Conservation (phyloP, 1,140 invertebrate genomes). For the Drosophila neocordata region DNA sequence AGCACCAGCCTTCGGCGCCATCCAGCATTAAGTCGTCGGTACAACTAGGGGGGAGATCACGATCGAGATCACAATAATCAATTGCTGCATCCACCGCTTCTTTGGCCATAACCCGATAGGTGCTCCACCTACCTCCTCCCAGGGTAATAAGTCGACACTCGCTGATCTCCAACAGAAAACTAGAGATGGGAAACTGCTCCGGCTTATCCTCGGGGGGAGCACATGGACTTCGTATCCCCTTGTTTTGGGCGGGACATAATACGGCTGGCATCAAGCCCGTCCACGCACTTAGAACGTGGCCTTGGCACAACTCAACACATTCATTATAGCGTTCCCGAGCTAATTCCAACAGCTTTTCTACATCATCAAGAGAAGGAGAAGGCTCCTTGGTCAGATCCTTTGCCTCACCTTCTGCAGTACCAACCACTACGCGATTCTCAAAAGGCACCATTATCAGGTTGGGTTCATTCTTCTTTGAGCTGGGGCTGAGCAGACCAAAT, state of each 20-base stretch:
- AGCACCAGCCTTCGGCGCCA: slow-evolving; percentile 42
- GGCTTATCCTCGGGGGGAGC: not conserved
- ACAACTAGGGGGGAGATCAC: slow-evolving; percentile 28
- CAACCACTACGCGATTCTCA: slow-evolving; percentile 40
- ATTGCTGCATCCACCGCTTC: slow-evolving; percentile 59
- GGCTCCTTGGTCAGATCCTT: not conserved
- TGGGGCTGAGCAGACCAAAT: slow-evolving; percentile 50
- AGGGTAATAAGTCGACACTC: slow-evolving; percentile 45
- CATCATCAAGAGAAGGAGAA: slow-evolving; percentile 6
- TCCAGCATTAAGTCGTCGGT: slow-evolving; percentile 43
- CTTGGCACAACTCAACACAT: slow-evolving; percentile 28
- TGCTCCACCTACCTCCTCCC: slow-evolving; percentile 56
- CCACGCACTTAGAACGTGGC: slow-evolving; percentile 62
- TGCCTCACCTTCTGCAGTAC: slow-evolving; percentile 6
- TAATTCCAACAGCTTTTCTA: slow-evolving; percentile 31
- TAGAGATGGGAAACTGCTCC: not conserved
- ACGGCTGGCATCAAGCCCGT: slow-evolving; percentile 41
- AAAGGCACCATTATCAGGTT: slow-evolving; percentile 58
- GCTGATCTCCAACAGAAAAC: slow-evolving; percentile 56
- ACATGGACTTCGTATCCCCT: not conserved
- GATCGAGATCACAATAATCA: slow-evolving; percentile 32
- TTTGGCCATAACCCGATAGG: slow-evolving; percentile 57
- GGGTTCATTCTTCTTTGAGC: not conserved
- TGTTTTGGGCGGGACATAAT: slow-evolving; percentile 18
- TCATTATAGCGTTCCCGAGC: slow-evolving; percentile 20